Conservation (phyloP, 1,140 invertebrate genomes). For the Polypedilum pembai region DNA sequence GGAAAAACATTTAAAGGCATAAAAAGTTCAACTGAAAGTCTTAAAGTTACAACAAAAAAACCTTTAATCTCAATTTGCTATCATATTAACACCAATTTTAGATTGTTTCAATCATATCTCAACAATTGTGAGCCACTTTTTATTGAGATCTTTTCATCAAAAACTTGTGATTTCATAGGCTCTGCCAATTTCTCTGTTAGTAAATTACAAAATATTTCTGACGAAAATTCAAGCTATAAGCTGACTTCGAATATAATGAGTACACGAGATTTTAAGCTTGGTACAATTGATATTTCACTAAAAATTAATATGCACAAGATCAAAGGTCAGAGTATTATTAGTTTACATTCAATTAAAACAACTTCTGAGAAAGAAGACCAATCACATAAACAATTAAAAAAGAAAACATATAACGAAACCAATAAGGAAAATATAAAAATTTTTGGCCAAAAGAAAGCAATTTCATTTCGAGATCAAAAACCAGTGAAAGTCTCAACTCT, state of each 20-base stretch:
- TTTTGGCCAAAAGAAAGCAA: neutral
- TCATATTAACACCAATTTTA: neutral
- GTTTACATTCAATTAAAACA: neutral
- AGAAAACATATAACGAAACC: neutral
- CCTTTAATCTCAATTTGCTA: neutral
- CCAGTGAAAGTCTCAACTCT: neutral
- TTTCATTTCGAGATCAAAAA: neutral
- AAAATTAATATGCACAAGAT: neutral
- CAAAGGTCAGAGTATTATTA: neutral
- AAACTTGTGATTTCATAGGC: neutral
- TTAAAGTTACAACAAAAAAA: neutral
- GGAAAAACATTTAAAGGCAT: neutral
- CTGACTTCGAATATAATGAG: neutral
- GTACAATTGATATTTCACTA: neutral
- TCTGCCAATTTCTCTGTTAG: neutral
- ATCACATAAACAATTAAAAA: neutral
- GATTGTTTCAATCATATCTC: neutral
- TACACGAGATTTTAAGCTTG: neutral
- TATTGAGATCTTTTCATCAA: neutral
- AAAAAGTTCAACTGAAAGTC: neutral
- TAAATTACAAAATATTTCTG: too few species aligned
- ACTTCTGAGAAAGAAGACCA: neutral
- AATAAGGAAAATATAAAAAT: neutral
- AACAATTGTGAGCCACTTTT: neutral
- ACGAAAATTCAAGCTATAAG: too few species aligned